phyloP scores from a whole-genome alignment of 2,113 vertebrate species.

The Isichthys henryi region DNA sequence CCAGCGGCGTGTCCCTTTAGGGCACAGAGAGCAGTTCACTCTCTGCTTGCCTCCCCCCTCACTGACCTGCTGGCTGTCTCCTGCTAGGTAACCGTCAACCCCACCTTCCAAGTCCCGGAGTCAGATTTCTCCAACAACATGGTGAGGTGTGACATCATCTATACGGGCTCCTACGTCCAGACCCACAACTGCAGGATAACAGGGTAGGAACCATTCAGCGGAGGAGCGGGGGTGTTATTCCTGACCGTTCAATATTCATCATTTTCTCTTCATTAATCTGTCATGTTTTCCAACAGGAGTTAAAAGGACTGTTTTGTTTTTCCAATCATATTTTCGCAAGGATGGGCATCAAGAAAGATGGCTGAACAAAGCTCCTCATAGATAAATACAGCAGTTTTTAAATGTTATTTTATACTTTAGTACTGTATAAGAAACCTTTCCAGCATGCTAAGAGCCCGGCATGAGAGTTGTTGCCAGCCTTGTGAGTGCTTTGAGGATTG shows the following conservation, averaged over 20 bases:
- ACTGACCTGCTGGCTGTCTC: not conserved
- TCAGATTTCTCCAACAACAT: constrained; percentile 71
- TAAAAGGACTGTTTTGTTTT: not conserved
- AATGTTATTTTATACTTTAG: not conserved
- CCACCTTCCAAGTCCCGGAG: constrained; percentile 62
- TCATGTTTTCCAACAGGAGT: constrained; percentile 4
- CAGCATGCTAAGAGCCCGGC: not conserved
- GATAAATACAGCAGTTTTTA: not conserved
- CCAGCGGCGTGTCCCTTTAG: not conserved
- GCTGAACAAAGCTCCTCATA: not conserved
- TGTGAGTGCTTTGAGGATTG: not conserved
- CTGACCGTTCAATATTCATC: too few relatives aligned
- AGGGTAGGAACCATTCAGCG: constrained; percentile 44
- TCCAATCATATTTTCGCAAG: not conserved
- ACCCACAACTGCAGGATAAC: constrained; percentile 64
- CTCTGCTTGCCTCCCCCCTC: too few relatives aligned
- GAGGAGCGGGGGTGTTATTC: not conserved
- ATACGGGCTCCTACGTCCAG: constrained; percentile 67
- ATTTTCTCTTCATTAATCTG: too few relatives aligned
- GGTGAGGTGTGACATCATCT: constrained; percentile 66
- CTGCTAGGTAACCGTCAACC: constrained; percentile 69
- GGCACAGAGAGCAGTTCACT: not conserved
- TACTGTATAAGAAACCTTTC: not conserved
- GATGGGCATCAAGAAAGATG: not conserved
- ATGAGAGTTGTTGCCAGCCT: not conserved